Percentiles rank a stretch among this genome's conserved stretches.
Conservation (phyloP, 2,113 vertebrate genomes). For the Panurus biarmicus region DNA sequence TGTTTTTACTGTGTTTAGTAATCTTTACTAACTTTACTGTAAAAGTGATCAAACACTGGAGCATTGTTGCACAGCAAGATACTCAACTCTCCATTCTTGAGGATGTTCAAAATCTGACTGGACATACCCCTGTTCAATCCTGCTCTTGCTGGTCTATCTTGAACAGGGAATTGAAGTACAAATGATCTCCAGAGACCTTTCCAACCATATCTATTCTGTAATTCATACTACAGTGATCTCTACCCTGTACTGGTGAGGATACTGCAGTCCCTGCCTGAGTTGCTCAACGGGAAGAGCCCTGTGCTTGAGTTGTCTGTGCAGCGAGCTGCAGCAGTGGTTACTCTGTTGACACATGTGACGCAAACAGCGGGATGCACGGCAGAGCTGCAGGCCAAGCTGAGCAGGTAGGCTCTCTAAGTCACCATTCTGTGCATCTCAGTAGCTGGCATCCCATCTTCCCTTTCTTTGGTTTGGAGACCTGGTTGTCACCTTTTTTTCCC, state of each 20-base stretch:
- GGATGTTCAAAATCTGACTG: neutral
- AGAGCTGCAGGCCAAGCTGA: slow-evolving; percentile 74
- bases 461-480: neutral
- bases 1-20: neutral
- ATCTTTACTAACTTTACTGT: neutral
- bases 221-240: slow-evolving; percentile 76
- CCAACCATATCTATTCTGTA: neutral
- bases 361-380: slow-evolving; percentile 75
- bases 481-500: neutral
- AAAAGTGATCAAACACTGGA: neutral
- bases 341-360: slow-evolving; percentile 81
- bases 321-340: slow-evolving; percentile 75
- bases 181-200: neutral
- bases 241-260: slow-evolving; percentile 83
- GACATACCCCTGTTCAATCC: neutral
- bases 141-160: neutral
- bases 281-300: slow-evolving; percentile 31
- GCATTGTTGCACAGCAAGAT: neutral
- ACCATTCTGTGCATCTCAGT: neutral
- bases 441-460: neutral
- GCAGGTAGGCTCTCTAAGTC: slow-evolving; percentile 65
- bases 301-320: slow-evolving; percentile 67
- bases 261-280: slow-evolving; percentile 72
- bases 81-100: neutral
- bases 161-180: neutral